Evolutionary conservation across 2,113 vertebrate species (phyloP).

Genomic region (Myotis yumanensis): DNA sequence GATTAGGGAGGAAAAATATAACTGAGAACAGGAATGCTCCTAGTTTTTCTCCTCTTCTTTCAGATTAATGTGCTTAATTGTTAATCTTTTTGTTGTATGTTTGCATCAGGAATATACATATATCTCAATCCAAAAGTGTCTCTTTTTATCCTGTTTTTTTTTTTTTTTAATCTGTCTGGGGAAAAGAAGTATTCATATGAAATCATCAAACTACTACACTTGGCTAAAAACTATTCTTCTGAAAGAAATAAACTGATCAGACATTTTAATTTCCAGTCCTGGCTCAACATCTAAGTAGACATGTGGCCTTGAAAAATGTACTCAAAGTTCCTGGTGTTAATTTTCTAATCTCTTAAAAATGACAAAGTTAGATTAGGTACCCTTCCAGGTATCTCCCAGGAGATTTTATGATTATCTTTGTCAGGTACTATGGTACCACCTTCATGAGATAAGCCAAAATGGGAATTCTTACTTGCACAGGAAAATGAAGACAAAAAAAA

Average conservation of each 20-base stretch:
- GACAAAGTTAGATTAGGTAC: not conserved
- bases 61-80: not conserved
- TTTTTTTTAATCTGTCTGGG: not conserved
- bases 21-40: not conserved
- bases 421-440: not conserved
- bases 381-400: not conserved
- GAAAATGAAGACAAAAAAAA: not conserved
- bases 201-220: not conserved
- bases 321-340: not conserved
- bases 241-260: slow-evolving; percentile 1
- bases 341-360: slow-evolving; percentile 14
- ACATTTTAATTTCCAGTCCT: not conserved
- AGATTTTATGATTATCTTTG: not conserved
- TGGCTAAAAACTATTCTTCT: not conserved
- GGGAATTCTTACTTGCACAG: not conserved
- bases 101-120: not conserved
- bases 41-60: not conserved
- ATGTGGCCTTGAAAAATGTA: not conserved
- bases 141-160: not conserved
- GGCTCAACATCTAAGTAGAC: not conserved
- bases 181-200: not conserved
- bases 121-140: not conserved
- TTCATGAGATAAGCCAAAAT: not conserved
- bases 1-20: slow-evolving; percentile 26
- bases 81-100: not conserved